phyloP scores from a whole-genome alignment of 2,888 invertebrate genomes.

The Polymixis lichenea region DNA sequence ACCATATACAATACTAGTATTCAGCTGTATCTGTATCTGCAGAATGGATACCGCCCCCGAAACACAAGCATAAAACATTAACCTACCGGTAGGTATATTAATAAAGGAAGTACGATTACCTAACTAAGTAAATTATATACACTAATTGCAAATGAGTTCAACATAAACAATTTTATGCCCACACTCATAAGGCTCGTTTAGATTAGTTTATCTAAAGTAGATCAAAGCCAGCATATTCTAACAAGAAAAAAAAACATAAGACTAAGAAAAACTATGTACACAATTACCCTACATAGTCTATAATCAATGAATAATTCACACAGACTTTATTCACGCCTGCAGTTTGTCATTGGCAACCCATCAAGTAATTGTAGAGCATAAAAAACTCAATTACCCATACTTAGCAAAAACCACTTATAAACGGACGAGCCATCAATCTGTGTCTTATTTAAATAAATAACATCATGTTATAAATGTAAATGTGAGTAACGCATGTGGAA shows the following conservation, averaged over 20 bases:
- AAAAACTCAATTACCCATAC: slow-evolving; percentile 60
- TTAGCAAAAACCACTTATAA: slow-evolving; percentile 61
- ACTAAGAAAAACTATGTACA: slow-evolving; percentile 41
- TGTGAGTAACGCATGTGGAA: slow-evolving; percentile 27
- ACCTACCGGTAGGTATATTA: slow-evolving; percentile 3
- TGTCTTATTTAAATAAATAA: slow-evolving; percentile 61
- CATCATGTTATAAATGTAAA: slow-evolving; percentile 56
- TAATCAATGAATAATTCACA: slow-evolving; percentile 61
- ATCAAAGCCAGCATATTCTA: slow-evolving; percentile 42
- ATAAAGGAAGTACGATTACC: slow-evolving; percentile 41
- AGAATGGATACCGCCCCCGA: too few species aligned
- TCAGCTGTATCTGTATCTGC: too few species aligned
- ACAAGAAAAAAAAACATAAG: slow-evolving; percentile 14
- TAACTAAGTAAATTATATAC: slow-evolving; percentile 34
- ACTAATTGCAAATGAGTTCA: slow-evolving; percentile 17
- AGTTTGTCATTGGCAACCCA: slow-evolving; percentile 56
- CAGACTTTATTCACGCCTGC: slow-evolving; percentile 47
- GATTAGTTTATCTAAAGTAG: slow-evolving; percentile 47
- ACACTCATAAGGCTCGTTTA: slow-evolving; percentile 11
- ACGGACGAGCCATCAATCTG: slow-evolving; percentile 53
- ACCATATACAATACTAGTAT: too few species aligned
- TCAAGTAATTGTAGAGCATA: slow-evolving; percentile 52
- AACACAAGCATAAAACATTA: neutral
- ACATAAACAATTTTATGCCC: slow-evolving; percentile 14
- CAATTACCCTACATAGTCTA: slow-evolving; percentile 56